Evolutionary conservation across 2,888 invertebrate species (phyloP), one percentile per base, ranked within the genome.

Genomic region (Prosopocoilus inquinatus): DNA sequence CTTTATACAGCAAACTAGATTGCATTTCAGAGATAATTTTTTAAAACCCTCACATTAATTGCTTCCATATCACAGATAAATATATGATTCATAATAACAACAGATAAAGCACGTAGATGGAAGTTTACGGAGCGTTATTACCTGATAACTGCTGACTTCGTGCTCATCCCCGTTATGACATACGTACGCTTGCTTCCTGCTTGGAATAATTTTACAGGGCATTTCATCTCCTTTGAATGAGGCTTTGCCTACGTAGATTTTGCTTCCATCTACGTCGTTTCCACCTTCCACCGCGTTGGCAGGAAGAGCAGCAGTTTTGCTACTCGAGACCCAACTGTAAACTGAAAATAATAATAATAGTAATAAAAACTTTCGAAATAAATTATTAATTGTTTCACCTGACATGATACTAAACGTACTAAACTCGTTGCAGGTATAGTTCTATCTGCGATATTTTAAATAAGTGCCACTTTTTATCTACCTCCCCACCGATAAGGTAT

Each of bases 171-270:
- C 48, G 11, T 47, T 45, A 44, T 58, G 51, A 7, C 59, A 48
- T 8, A 64, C 61, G 15, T 53, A 56, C 2, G 64, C 64, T 20
- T 50, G 53, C n/a, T 54, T 47, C 48, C 57, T 55, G 9, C 44
- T 32, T 2, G 64, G 64, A 8, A 64, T 45, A n/a, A 64, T 47
- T 55, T 62, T 63, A 16, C 55, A 56, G 12, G 64, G 64, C n/a
- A 63, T 34, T 34, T 45, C 9, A 49, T 58, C 62, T 7, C 64
- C 63, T 41, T 52, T 47, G 45, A 57, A 57, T 12, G 53, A 39
- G 3, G 59, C 50, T 55, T 58, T 49, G 20, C 64, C 64, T 5
- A 60, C 59, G 39, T 58, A 61, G 3, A 63, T 62, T 34, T 12
- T 48, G 38, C 51, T 53, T 35, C 64, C 63, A 46, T 64, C 60